Evolutionary conservation across 2,888 invertebrate species (phyloP).

Genomic region (Tuberolachnus salignus): DNA sequence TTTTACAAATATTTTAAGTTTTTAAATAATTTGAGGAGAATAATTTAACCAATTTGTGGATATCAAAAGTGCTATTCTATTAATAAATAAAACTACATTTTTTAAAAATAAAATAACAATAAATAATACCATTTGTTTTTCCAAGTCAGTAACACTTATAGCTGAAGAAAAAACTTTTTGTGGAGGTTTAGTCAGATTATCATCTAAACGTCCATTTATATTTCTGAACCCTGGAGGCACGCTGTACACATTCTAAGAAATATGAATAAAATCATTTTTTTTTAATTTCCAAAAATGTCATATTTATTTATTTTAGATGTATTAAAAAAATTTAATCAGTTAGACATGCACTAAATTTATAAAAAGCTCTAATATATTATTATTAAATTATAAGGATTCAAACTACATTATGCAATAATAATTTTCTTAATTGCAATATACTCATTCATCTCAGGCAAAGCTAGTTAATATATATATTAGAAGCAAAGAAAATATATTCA

Average conservation of each 20-base stretch:
- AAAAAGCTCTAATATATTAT: neutral
- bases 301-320: too few species aligned
- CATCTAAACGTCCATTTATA: slow-evolving; percentile 29
- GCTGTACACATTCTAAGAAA: slow-evolving; percentile 47
- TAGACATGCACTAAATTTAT: neutral
- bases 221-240: slow-evolving; percentile 35
- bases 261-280: slow-evolving; percentile 15
- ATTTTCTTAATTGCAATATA: too few species aligned
- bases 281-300: too few species aligned
- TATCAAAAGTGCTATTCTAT: neutral
- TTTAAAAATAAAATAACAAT: neutral
- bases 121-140: slow-evolving; percentile 57
- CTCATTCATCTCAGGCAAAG: too few species aligned
- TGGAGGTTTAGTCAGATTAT: slow-evolving; percentile 34
- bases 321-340: too few species aligned
- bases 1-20: neutral
- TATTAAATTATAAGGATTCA: neutral
- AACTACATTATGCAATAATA: too few species aligned
- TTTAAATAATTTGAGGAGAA: neutral
- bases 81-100: neutral
- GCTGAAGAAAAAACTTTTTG: slow-evolving; percentile 50
- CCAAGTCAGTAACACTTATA: slow-evolving; percentile 57
- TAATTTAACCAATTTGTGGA: neutral
- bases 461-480: too few species aligned
- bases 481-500: too few species aligned